A percentile compares a stretch with the other conserved stretches of the same genome.
Evolutionary conservation across 2,797 vertebrate species (phyloP).

Genomic region (Poeciliopsis turneri): DNA sequence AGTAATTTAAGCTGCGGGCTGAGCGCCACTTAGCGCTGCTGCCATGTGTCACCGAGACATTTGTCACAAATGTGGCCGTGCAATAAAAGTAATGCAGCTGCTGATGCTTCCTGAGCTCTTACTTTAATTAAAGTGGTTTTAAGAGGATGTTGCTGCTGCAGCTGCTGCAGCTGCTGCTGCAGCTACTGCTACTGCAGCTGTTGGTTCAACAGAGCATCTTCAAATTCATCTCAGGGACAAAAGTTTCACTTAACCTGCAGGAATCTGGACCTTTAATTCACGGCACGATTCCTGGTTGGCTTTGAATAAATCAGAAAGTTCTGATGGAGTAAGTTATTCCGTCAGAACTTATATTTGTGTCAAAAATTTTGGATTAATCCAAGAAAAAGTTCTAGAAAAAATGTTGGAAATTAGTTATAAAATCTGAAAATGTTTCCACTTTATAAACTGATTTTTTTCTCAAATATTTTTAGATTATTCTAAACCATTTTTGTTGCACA

Average conservation of each 20-base stretch:
- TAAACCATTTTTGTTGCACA: too few relatives aligned
- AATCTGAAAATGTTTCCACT: too few relatives aligned
- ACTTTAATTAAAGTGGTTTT: conserved; percentile 83
- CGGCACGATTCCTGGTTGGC: neutral
- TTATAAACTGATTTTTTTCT: too few relatives aligned
- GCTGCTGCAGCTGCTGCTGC: neutral
- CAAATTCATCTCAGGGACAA: neutral
- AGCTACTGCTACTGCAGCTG: neutral
- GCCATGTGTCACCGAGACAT: conserved; percentile 31
- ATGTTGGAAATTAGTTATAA: too few relatives aligned
- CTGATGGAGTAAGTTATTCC: too few relatives aligned
- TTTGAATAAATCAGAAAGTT: neutral
- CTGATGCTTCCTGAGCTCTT: conserved; percentile 82
- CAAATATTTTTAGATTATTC: too few relatives aligned
- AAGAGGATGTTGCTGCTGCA: neutral
- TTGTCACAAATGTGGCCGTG: conserved; percentile 69
- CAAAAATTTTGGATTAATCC: too few relatives aligned
- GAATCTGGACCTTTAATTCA: neutral
- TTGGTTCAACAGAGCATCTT: conserved; percentile 40
- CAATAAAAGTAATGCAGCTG: conserved; percentile 76
- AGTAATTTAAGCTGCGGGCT: conserved; percentile 6
- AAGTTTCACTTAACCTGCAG: neutral
- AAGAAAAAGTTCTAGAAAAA: too few relatives aligned
- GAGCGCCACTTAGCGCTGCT: conserved; percentile 41
- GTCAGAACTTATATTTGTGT: too few relatives aligned